Percentiles rank a stretch among this genome's conserved stretches.
Evolutionary conservation across 37 sponge, comb jelly and placozoan species (phyloP).

Genomic region (Oopsacas minuta): DNA sequence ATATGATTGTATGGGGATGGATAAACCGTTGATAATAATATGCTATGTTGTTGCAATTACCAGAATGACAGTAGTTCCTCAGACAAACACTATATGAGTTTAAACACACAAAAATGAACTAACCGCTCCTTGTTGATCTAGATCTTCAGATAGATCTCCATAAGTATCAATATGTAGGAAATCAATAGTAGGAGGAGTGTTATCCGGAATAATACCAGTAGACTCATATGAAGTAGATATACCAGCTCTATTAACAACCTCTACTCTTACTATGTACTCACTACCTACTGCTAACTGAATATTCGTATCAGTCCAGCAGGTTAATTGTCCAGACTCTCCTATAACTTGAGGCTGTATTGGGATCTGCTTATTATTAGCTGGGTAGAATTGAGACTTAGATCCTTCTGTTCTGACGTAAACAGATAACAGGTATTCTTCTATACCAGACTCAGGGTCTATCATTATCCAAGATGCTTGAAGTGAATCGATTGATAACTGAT

Average conservation of each 20-base stretch:
- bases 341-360: not conserved
- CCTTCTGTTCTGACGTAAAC: not conserved
- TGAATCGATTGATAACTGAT: not conserved
- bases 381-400: not conserved
- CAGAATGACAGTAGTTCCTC: no score
- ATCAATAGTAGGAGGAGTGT: not conserved
- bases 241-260: not conserved
- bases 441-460: conserved; percentile 30
- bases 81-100: no score
- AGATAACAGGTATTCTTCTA: conserved; percentile 19
- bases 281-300: not conserved
- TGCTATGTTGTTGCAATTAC: no score
- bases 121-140: not conserved
- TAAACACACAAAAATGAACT: not conserved
- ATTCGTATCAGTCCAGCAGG: not conserved
- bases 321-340: not conserved
- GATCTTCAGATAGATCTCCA: not conserved
- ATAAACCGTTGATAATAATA: no score
- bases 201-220: not conserved
- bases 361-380: not conserved
- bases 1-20: no score
- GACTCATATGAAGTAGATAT: not conserved
- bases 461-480: conserved; percentile 31
- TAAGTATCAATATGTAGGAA: not conserved
- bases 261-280: not conserved